These are phyloP conservation scores for Sparus aurata DNA, from an alignment of 2,797 vertebrate species.

Conservation along the genomic window DNA sequence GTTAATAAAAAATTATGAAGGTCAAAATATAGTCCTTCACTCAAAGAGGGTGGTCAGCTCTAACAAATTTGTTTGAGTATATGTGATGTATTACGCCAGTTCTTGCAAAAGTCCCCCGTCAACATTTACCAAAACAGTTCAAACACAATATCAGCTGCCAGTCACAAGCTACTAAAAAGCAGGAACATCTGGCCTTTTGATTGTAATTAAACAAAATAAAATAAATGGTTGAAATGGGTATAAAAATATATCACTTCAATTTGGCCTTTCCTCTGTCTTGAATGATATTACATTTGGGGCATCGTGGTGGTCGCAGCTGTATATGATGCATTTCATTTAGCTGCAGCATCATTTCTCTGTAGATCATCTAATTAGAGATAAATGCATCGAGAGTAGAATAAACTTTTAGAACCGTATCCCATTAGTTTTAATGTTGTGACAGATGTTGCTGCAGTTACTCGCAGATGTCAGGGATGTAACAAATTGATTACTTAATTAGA, in stretches of 20 bases:
- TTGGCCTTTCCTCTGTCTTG: background rate
- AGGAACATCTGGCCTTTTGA: background rate
- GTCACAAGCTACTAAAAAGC: background rate
- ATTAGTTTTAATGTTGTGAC: conserved; percentile 65
- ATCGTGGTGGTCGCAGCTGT: conserved; percentile 27
- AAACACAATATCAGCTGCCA: background rate
- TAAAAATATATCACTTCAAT: background rate
- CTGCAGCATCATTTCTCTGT: conserved; percentile 34
- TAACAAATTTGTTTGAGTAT: too few species aligned
- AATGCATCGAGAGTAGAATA: conserved; percentile 45
- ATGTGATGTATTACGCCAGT: background rate
- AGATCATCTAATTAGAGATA: conserved; percentile 54
- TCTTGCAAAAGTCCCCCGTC: background rate
- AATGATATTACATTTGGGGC: background rate
- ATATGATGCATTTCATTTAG: conserved; percentile 24
- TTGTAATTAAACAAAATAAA: background rate
- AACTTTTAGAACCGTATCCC: conserved; percentile 43
- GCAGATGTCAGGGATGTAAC: conserved; percentile 48
- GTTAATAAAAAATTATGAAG: background rate
- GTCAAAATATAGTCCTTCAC: background rate
- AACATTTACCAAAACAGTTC: background rate
- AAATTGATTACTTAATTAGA: conserved; percentile 37
- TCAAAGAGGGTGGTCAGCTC: background rate
- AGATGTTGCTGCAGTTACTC: conserved; percentile 60
- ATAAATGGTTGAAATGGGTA: background rate